phyloP scores from a whole-genome alignment of 2,113 vertebrate species.

The Oceanodroma tethys region DNA sequence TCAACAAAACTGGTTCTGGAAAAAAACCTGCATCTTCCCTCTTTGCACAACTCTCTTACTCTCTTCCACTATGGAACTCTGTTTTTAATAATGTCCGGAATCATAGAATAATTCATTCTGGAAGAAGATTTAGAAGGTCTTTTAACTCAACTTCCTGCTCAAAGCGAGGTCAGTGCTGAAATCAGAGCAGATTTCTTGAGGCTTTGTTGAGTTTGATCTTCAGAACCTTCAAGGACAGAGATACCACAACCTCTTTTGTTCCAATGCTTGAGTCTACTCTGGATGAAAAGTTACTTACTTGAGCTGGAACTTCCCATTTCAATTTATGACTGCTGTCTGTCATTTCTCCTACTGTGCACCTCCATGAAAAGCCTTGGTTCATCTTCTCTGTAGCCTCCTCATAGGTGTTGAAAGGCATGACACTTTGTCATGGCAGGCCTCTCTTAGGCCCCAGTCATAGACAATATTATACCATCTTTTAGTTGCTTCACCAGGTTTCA shows the following conservation, averaged over 20 bases:
- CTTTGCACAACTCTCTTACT: background rate
- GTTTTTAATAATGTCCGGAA: background rate
- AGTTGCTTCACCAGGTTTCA: background rate
- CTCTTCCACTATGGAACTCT: background rate
- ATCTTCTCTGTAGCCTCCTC: background rate
- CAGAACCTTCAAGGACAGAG: background rate
- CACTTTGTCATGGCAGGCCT: too few species aligned
- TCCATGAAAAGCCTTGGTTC: background rate
- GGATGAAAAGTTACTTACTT: background rate
- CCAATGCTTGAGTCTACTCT: background rate
- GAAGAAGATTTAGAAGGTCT: background rate
- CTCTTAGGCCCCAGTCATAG: too few species aligned
- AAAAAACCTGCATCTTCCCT: fast-evolving
- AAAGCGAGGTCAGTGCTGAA: background rate
- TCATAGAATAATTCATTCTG: background rate
- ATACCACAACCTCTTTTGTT: background rate
- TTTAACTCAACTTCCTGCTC: background rate
- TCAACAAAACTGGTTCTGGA: background rate
- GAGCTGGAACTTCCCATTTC: background rate
- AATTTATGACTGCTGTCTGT: background rate
- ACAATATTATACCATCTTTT: background rate
- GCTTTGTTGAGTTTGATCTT: background rate
- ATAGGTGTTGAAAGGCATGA: background rate
- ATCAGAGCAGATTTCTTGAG: background rate
- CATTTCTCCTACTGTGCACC: background rate